phyloP scores from a whole-genome alignment of 1,140 invertebrate genomes.

The Procambarus clarkii region DNA sequence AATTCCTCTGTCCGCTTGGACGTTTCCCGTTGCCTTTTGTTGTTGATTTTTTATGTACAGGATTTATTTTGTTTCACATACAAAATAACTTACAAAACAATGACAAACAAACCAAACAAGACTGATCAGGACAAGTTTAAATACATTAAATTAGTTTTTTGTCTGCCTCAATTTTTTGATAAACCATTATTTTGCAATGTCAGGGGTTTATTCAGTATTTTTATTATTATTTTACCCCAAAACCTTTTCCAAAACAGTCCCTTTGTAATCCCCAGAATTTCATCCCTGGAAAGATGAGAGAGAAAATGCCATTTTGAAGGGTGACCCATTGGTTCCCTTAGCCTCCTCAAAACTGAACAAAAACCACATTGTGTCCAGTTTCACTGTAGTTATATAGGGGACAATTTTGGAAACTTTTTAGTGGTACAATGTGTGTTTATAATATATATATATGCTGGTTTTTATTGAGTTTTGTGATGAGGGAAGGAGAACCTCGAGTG shows the following conservation, averaged over 20 bases:
- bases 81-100: conserved; percentile 54
- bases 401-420: conserved; percentile 61
- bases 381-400: conserved; percentile 13
- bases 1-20: conserved; percentile 67
- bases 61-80: conserved; percentile 63
- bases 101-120: conserved; percentile 67
- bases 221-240: conserved; percentile 57
- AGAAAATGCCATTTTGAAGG: conserved; percentile 69
- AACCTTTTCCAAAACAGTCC: conserved; percentile 69
- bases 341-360: conserved; percentile 67
- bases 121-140: conserved; percentile 65
- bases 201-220: conserved; percentile 54
- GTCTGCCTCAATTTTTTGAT: conserved; percentile 58
- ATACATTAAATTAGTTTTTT: conserved; percentile 46
- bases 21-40: conserved; percentile 66
- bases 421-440: conserved; percentile 34
- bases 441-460: conserved; percentile 56
- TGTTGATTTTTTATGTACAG: conserved; percentile 63
- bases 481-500: conserved; percentile 36
- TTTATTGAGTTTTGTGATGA: conserved; percentile 68
- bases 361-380: conserved; percentile 50
- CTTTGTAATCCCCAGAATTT: conserved; percentile 63
- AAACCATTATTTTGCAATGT: conserved; percentile 44
- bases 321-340: conserved; percentile 67
- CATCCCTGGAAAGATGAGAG: conserved; percentile 68